Percentiles rank a stretch among this genome's conserved stretches.
Evolutionary conservation across 2,113 vertebrate species (phyloP).

Genomic region (human): GRCh38 chr21:23831001-23831500

Average conservation of each 20-base stretch:
- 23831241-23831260: too few species aligned
- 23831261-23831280: not conserved
- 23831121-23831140: not conserved
- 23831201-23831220: not conserved
- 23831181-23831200: not conserved
- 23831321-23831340: not conserved
- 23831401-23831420: not conserved
- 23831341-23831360: rapidly evolving
- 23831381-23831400: not conserved
- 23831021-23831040: not conserved
- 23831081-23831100: too few species aligned
- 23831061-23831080: not conserved
- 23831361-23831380: not conserved
- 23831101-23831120: not conserved
- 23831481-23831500: not conserved
- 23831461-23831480: not conserved
- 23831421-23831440: not conserved
- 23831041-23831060: not conserved
- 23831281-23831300: not conserved
- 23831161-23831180: not conserved
- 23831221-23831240: rapidly evolving
- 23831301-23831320: not conserved
- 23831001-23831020: not conserved
- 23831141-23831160: not conserved
- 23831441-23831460: not conserved